Percentiles rank a stretch among this genome's conserved stretches.
Evolutionary conservation across 37 sponge, comb jelly and placozoan species (phyloP).

Genomic region (Lycopodina hypogea): DNA sequence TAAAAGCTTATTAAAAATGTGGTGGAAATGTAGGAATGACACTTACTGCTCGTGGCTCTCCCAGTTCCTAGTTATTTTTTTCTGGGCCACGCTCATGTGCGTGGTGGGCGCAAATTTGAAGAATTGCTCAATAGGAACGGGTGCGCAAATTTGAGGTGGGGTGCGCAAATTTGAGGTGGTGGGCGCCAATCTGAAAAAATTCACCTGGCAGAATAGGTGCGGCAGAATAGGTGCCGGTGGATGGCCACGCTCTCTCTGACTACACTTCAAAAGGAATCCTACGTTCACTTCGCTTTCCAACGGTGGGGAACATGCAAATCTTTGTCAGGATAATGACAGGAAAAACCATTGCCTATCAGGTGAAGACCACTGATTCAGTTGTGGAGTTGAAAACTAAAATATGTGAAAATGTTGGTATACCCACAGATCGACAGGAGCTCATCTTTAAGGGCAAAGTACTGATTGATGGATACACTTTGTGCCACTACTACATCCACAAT

Average conservation of each 20-base stretch:
- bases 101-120: too few relatives aligned
- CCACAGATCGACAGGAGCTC: conserved; percentile 93
- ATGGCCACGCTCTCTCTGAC: conserved; percentile 91
- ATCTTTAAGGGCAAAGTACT: conserved; percentile 68
- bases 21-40: too few relatives aligned
- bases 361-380: conserved; percentile 80
- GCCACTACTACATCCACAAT: conserved; percentile 97
- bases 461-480: conserved; percentile 92
- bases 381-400: conserved; percentile 81
- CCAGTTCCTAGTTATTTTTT: too few relatives aligned
- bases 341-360: conserved; percentile 94
- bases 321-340: conserved; percentile 95
- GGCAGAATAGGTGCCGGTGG: conserved; percentile 97
- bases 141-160: too few relatives aligned
- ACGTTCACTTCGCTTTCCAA: conserved; percentile 89
- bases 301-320: conserved; percentile 91
- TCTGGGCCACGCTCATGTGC: too few relatives aligned
- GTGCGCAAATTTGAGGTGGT: too few relatives aligned
- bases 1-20: too few relatives aligned
- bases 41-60: too few relatives aligned
- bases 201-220: too few relatives aligned
- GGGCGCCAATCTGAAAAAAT: too few relatives aligned
- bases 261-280: conserved; percentile 97
- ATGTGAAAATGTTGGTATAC: conserved; percentile 96
- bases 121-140: too few relatives aligned